These are phyloP conservation scores for Chunga burmeisteri DNA, from an alignment of 2,113 vertebrate genomes.

Conservation along the genomic window DNA sequence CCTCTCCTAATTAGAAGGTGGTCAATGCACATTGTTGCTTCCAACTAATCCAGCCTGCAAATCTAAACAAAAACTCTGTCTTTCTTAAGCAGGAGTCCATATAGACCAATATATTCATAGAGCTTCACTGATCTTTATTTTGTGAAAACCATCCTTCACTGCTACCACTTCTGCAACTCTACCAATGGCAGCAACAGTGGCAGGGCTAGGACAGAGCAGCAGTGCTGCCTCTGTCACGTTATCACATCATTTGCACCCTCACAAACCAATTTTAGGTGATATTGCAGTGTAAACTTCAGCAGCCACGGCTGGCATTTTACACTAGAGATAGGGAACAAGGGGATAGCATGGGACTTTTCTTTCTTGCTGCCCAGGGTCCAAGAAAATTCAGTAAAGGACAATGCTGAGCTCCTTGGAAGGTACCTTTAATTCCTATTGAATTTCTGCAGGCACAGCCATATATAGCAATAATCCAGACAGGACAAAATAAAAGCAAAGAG, in stretches of 20 bases:
- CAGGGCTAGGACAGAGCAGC: background rate
- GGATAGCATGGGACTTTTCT: background rate
- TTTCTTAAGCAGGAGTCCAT: background rate
- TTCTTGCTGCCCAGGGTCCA: background rate
- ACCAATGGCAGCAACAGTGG: background rate
- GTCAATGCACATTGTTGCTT: background rate
- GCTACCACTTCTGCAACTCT: background rate
- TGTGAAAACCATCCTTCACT: background rate
- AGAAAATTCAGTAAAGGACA: background rate
- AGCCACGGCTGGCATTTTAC: background rate
- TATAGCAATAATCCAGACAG: slow-evolving; percentile 23
- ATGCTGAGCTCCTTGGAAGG: background rate
- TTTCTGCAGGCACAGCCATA: background rate
- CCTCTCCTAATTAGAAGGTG: background rate
- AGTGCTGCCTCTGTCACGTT: background rate
- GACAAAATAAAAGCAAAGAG: background rate
- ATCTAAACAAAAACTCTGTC: background rate
- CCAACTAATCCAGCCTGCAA: background rate
- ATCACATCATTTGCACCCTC: background rate
- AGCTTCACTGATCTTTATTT: background rate
- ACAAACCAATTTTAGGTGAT: background rate
- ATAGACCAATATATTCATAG: background rate
- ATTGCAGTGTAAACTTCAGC: background rate
- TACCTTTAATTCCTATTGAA: background rate
- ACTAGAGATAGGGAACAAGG: background rate